Base-by-base conservation (phyloP, 1,140 invertebrate species). In the Antheraea mylitta region DNA sequence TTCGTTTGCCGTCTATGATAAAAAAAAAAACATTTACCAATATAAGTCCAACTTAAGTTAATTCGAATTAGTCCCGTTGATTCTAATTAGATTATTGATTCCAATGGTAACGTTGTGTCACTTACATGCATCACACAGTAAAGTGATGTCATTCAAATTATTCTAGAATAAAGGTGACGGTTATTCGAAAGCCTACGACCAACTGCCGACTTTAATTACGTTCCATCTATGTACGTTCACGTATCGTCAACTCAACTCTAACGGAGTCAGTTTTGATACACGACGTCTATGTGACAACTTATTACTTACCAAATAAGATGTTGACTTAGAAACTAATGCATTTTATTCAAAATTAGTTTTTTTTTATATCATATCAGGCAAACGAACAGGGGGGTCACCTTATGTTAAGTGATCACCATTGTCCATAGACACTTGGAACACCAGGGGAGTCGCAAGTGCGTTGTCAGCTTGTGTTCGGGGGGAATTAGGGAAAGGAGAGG, bases 271-370 rank as follows among this genome's bases (percentile, higher is more conserved):
- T 69, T 61, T 64, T 67, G 59, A 22, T 64, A 70, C 68, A 72
- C 66, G 68, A 72, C 66, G 18, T 65, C 45, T 73, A 66, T 73
- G 74, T 77, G 79, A 81, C 79, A 76, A 67, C 64, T 76, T 77
- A 81, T 81, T 81, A 81, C 71, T 63, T 72, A 74, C 72, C 73
- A 77, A 77, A 79, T 79, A 77, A 81, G 67, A 67, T 65, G 45
- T 19, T 36, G 72, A 62, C 69, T 73, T 70, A 68, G 68, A 71
- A 78, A 76, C 9, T 53, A 42, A 42, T 42, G 6, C 0, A 53
- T n/a, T 53, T 53, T 53, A 53, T 16, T 53, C 45, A 42, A 11
- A 4, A 42, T 3, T 42, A 42, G 7, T n/a, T n/a, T n/a, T n/a
- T n/a, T n/a, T n/a, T n/a, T n/a, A n/a, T n/a, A n/a, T n/a, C n/a